phyloP scores from a whole-genome alignment of 2,888 invertebrate species.

The Melieria crassipennis region DNA sequence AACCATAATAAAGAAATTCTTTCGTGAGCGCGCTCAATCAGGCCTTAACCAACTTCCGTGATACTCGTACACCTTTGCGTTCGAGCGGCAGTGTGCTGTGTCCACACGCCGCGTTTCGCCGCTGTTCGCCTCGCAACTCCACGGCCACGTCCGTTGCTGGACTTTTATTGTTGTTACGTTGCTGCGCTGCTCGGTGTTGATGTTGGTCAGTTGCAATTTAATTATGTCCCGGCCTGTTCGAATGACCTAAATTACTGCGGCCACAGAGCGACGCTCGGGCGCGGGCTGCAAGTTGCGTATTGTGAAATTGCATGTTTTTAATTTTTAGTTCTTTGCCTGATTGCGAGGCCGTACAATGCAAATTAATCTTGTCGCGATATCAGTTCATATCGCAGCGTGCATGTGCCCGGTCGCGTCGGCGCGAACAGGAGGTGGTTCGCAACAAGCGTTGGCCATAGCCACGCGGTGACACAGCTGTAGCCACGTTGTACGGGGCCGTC shows the following conservation, averaged over 20 bases:
- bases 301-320: conserved; percentile 40
- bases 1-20: neutral
- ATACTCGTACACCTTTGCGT: conserved; percentile 20
- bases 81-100: conserved; percentile 3
- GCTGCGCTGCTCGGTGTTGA: conserved; percentile 15
- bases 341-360: conserved; percentile 22
- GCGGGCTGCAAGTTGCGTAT: conserved; percentile 18
- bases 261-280: neutral
- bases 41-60: conserved; percentile 26
- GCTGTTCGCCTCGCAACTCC: neutral
- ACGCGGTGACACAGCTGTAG: too few relatives aligned
- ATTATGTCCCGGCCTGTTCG: conserved; percentile 35
- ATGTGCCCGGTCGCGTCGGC: conserved; percentile 6
- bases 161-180: conserved; percentile 12
- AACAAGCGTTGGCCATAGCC: neutral
- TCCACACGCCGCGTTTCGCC: neutral
- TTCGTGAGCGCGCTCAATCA: conserved; percentile 34
- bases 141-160: conserved; percentile 4
- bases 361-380: conserved; percentile 24
- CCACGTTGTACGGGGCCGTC: too few relatives aligned
- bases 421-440: neutral
- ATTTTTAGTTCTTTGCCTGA: conserved; percentile 37
- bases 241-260: conserved; percentile 39
- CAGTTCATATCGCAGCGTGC: neutral
- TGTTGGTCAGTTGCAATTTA: conserved; percentile 38